These are phyloP conservation scores for Unio delphinus DNA, from an alignment of 2,888 invertebrate species.

Conservation along the genomic window DNA sequence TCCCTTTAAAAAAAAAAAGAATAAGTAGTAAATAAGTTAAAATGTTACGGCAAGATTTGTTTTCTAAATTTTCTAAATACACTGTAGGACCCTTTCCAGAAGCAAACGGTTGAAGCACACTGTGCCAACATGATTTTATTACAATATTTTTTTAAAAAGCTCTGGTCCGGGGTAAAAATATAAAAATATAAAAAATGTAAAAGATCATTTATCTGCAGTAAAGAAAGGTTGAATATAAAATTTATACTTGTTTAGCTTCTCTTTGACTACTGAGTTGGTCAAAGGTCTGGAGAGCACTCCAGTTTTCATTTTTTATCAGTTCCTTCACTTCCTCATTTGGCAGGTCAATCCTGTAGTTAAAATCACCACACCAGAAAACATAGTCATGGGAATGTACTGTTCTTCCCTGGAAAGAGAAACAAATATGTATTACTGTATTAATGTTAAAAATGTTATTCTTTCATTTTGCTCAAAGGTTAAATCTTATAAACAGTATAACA, in stretches of 20 bases:
- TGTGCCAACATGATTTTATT: too few species aligned
- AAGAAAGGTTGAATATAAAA: not conserved
- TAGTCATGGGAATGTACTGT: constrained; percentile 96
- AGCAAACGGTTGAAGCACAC: too few species aligned
- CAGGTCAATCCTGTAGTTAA: constrained; percentile 97
- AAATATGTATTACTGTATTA: too few species aligned
- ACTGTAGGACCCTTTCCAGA: too few species aligned
- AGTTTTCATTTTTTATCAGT: constrained; percentile 82
- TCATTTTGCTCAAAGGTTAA: too few species aligned
- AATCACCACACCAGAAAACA: constrained; percentile 99
- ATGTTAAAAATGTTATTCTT: too few species aligned
- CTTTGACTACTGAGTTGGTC: constrained; percentile 85
- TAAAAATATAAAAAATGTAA: not conserved
- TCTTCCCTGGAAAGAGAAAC: constrained; percentile 77
- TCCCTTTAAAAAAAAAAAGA: too few species aligned
- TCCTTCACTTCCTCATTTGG: constrained; percentile 94
- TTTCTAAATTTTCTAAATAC: too few species aligned
- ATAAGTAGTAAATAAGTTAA: too few species aligned
- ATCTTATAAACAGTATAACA: too few species aligned
- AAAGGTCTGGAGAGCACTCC: constrained; percentile 82
- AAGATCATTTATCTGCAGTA: not conserved
- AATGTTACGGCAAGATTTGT: too few species aligned
- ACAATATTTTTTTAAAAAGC: not conserved
- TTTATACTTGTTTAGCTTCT: constrained; percentile 14
- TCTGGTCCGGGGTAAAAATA: not conserved